These are phyloP conservation scores for Hermatobates lingyangjiaoensis DNA, from an alignment of 1,140 invertebrate species.

Conservation along the genomic window DNA sequence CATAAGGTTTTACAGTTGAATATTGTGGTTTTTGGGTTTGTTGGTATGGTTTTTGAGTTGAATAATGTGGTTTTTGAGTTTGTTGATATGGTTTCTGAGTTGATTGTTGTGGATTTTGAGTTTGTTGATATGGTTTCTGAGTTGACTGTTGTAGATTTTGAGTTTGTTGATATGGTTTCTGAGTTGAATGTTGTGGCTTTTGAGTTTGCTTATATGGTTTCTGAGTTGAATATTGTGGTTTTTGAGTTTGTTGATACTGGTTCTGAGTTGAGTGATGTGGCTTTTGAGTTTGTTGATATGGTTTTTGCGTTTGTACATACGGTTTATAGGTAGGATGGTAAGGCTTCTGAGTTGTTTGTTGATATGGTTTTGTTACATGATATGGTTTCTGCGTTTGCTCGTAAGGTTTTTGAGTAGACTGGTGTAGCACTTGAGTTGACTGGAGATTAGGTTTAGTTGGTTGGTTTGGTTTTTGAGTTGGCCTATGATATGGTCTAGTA, in stretches of 20 bases:
- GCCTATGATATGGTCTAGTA: too few relatives aligned
- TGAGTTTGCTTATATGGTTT: not conserved
- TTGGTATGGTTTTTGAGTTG: slow-evolving; percentile 12
- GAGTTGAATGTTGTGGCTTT: not conserved
- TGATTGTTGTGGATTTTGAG: not conserved
- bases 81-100: slow-evolving; percentile 19
- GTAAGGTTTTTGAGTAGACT: too few relatives aligned
- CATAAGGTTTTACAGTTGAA: slow-evolving; percentile 1
- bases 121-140: not conserved
- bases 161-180: not conserved
- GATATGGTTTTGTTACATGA: too few relatives aligned
- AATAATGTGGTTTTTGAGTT: slow-evolving; percentile 12
- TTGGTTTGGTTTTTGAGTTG: too few relatives aligned
- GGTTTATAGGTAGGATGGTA: too few relatives aligned
- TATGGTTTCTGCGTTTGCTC: too few relatives aligned
- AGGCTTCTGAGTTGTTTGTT: too few relatives aligned
- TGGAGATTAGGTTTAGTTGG: too few relatives aligned
- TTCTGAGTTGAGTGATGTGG: not conserved
- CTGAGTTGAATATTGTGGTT: not conserved
- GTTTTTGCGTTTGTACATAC: too few relatives aligned
- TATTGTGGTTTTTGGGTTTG: slow-evolving; percentile 6
- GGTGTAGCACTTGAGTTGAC: too few relatives aligned
- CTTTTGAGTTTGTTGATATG: not conserved
- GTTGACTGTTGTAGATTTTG: too few relatives aligned
- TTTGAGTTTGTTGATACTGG: not conserved